Evolutionary conservation across 2,113 vertebrate species (phyloP).

Genomic region (Okapia johnstoni): DNA sequence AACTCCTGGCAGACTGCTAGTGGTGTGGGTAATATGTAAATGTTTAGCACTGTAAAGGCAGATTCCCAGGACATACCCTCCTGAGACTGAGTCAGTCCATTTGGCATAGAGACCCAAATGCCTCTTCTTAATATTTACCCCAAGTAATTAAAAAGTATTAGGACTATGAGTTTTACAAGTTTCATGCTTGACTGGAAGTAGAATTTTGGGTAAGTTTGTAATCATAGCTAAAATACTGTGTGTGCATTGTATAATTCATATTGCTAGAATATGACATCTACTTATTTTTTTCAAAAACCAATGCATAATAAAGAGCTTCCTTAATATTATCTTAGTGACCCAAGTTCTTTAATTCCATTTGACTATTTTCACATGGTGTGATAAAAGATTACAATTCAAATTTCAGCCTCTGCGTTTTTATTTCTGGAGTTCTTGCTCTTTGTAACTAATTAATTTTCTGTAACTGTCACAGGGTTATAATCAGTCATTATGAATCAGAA

Average conservation of each 20-base stretch:
- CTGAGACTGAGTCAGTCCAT: neutral
- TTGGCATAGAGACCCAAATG: neutral
- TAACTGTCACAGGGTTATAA: constrained; percentile 66
- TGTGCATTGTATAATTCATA: neutral
- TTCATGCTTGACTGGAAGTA: constrained; percentile 19
- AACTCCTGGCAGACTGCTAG: neutral
- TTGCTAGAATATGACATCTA: neutral
- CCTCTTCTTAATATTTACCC: neutral
- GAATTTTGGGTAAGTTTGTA: neutral
- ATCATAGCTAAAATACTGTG: neutral
- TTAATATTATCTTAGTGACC: constrained; percentile 43
- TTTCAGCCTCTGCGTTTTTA: constrained; percentile 64
- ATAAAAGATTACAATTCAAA: constrained; percentile 39
- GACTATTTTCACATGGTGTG: neutral
- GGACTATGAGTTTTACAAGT: constrained; percentile 23
- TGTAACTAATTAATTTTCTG: constrained; percentile 72
- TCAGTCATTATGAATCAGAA: constrained; percentile 75
- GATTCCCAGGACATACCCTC: neutral
- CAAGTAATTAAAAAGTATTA: neutral
- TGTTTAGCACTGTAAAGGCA: neutral
- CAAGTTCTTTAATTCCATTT: constrained; percentile 22
- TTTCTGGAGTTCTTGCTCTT: constrained; percentile 74
- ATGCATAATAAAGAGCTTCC: neutral
- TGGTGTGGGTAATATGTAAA: neutral
- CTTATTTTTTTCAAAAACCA: neutral